Evolutionary conservation across 35 echinoderm and acorn worm genomes (phyloP).

Genomic region (Ptychodera flava): DNA sequence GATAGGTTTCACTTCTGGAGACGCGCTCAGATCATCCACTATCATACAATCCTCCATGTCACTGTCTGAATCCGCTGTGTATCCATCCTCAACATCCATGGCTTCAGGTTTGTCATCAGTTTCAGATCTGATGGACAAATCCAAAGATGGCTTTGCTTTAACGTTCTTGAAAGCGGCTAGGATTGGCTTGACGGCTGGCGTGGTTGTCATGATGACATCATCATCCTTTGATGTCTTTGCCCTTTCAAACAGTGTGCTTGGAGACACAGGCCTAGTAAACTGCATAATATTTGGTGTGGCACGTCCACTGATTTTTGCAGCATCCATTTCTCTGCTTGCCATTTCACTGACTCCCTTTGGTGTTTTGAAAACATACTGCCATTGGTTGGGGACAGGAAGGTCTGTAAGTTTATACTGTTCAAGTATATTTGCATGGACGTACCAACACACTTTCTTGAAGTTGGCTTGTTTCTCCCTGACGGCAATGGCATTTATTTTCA

Average conservation of each 20-base stretch:
- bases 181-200: neutral
- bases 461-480: slow-evolving; percentile 56
- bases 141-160: neutral
- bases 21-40: neutral
- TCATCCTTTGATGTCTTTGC: neutral
- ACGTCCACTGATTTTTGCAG: neutral
- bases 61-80: neutral
- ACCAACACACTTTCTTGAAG: slow-evolving; percentile 77
- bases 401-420: slow-evolving; percentile 56
- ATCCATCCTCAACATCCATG: neutral
- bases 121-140: neutral
- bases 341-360: neutral
- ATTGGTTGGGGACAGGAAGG: slow-evolving; percentile 48
- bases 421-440: slow-evolving; percentile 66
- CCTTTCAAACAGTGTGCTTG: neutral
- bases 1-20: neutral
- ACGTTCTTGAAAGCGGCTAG: neutral
- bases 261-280: neutral
- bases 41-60: neutral
- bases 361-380: neutral
- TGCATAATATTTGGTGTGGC: neutral
- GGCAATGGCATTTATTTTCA: slow-evolving; percentile 76
- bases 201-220: neutral
- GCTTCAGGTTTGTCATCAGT: neutral
- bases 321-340: neutral